These are phyloP conservation scores for Anagyrus pseudococci DNA, from an alignment of 2,888 invertebrate species.

Conservation along the genomic window DNA sequence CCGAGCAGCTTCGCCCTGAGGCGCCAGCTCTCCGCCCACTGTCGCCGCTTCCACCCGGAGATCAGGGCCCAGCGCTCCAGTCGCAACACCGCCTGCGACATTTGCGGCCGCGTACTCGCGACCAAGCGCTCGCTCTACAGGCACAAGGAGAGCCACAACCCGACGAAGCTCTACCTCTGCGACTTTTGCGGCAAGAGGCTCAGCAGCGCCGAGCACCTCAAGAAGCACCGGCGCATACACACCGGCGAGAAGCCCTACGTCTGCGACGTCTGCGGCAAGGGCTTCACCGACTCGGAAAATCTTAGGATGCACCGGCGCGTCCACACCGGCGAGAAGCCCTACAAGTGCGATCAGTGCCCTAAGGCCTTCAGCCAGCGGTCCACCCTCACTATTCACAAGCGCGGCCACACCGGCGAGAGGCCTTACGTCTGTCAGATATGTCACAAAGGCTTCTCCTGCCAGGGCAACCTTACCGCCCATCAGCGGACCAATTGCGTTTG, in stretches of 20 bases:
- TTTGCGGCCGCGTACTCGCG: constrained; percentile 57
- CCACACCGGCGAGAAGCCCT: constrained; percentile 65
- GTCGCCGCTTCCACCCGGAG: constrained; percentile 56
- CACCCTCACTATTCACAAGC: constrained; percentile 64
- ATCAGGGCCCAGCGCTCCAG: constrained; percentile 42
- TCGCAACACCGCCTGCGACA: constrained; percentile 48
- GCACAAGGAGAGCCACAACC: constrained; percentile 58
- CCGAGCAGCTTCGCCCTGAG: constrained; percentile 52
- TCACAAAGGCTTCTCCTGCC: constrained; percentile 61
- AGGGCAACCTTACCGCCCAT: constrained; percentile 61
- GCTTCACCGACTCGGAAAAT: constrained; percentile 62
- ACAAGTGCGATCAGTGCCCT: constrained; percentile 63
- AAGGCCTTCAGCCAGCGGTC: constrained; percentile 65
- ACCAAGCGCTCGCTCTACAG: constrained; percentile 56
- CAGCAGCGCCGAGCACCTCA: constrained; percentile 62
- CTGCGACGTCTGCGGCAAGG: constrained; percentile 63
- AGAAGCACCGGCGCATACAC: constrained; percentile 64
- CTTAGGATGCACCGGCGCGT: constrained; percentile 61
- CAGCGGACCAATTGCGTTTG: constrained; percentile 58
- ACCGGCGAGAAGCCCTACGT: constrained; percentile 66
- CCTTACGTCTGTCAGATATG: constrained; percentile 62
- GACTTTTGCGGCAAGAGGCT: constrained; percentile 65
- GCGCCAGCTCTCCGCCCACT: constrained; percentile 56
- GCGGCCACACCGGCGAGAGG: constrained; percentile 63
- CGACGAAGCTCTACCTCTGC: constrained; percentile 61